phyloP scores from a whole-genome alignment of 2,113 vertebrate genomes.

The Phaetusa simplex region DNA sequence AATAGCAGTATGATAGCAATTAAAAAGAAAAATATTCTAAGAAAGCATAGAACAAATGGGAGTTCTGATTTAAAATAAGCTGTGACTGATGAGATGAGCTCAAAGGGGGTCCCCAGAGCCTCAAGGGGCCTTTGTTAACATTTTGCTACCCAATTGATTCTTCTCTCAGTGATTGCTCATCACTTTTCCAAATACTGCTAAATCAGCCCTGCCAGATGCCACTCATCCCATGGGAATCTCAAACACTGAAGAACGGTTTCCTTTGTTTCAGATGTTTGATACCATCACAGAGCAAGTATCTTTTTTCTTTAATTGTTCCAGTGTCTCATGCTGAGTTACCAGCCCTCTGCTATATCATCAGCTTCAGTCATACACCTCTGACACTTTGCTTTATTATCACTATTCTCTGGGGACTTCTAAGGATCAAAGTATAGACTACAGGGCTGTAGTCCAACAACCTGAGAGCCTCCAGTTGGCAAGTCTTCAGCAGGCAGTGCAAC shows the following conservation, averaged over 20 bases:
- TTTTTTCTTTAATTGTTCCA: background rate
- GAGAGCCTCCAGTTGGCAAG: background rate
- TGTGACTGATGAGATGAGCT: background rate
- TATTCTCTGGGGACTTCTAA: background rate
- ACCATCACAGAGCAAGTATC: background rate
- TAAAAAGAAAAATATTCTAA: background rate
- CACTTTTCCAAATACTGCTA: background rate
- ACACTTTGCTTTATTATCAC: background rate
- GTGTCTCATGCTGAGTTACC: background rate
- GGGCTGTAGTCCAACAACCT: background rate
- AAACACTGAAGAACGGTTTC: background rate
- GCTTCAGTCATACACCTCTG: background rate
- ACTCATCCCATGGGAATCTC: background rate
- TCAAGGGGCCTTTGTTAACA: background rate
- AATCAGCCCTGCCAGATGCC: background rate
- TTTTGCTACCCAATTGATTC: background rate
- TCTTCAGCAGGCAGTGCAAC: background rate
- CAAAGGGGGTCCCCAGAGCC: background rate
- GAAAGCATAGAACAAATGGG: background rate
- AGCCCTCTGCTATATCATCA: background rate
- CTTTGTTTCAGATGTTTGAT: background rate
- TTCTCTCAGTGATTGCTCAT: background rate
- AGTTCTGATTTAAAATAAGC: background rate
- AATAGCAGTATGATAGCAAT: background rate
- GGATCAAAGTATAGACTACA: background rate